These are phyloP conservation scores for Allacma fusca DNA, from an alignment of 2,888 invertebrate genomes.

Conservation along the genomic window DNA sequence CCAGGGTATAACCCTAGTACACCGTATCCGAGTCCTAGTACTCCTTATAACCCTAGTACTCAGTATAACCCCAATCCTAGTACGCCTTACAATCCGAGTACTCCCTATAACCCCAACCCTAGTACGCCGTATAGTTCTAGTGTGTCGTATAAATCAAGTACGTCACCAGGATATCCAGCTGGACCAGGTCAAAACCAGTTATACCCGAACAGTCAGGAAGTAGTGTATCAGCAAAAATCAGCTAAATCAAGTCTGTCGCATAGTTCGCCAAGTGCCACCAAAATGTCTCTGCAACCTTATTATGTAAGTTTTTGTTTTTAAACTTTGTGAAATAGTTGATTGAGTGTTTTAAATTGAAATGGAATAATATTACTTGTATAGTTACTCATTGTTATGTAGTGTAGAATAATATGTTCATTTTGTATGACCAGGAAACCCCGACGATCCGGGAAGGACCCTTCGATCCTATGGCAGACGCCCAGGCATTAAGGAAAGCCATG, in stretches of 20 bases:
- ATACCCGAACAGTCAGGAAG: background rate
- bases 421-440: constrained; percentile 52
- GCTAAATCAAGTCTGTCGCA: background rate
- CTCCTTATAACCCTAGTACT: too few relatives aligned
- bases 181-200: background rate
- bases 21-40: too few relatives aligned
- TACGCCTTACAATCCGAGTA: too few relatives aligned
- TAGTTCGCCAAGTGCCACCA: background rate
- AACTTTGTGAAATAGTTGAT: too few relatives aligned
- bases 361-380: too few relatives aligned
- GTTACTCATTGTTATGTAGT: too few relatives aligned
- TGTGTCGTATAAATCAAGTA: background rate
- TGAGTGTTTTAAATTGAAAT: too few relatives aligned
- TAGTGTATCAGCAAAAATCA: background rate
- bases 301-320: constrained; percentile 17
- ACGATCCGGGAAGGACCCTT: constrained; percentile 67
- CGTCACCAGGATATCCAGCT: background rate
- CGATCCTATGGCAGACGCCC: constrained; percentile 81
- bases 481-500: constrained; percentile 85
- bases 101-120: too few relatives aligned
- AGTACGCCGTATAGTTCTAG: too few relatives aligned
- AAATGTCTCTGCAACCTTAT: constrained; percentile 33
- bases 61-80: too few relatives aligned
- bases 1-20: background rate
- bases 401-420: constrained; percentile 10